Conservation (phyloP, 2,797 vertebrate species). For the Pseudochirops corinnae region DNA sequence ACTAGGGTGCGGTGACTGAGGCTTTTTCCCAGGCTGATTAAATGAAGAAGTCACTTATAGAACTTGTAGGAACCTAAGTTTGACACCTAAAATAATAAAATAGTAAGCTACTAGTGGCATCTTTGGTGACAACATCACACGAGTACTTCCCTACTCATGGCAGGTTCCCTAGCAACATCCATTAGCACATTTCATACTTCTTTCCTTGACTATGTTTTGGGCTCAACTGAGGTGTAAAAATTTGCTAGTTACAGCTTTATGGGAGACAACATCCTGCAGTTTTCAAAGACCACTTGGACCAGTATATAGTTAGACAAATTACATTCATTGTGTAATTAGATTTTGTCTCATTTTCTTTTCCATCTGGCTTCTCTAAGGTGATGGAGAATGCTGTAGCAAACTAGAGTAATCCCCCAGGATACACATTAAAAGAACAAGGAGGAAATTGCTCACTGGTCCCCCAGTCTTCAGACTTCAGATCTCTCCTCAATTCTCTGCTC, state of each 20-base stretch:
- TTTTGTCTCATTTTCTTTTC: not conserved
- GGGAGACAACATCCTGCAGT: not conserved
- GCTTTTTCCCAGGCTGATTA: not conserved
- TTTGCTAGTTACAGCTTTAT: not conserved
- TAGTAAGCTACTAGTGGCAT: not conserved
- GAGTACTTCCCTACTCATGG: not conserved
- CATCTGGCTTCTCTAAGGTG: not conserved
- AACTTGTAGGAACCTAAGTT: not conserved
- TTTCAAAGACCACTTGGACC: not conserved
- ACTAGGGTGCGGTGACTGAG: not conserved
- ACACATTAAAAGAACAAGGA: not conserved
- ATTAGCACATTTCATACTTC: not conserved
- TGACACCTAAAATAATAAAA: not conserved
- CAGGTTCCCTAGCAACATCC: not conserved
- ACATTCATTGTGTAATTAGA: not conserved
- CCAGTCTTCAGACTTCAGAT: not conserved
- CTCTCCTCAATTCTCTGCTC: not conserved
- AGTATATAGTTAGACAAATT: not conserved
- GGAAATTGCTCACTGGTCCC: not conserved
- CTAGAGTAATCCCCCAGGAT: not conserved
- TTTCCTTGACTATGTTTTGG: not conserved
- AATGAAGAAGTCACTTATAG: not conserved
- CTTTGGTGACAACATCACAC: not conserved
- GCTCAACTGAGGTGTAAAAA: not conserved
- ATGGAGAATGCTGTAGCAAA: not conserved